A percentile compares a stretch with the other conserved stretches of the same genome.
Evolutionary conservation across 2,888 invertebrate genomes (phyloP).

Genomic region (Sesia apiformis): DNA sequence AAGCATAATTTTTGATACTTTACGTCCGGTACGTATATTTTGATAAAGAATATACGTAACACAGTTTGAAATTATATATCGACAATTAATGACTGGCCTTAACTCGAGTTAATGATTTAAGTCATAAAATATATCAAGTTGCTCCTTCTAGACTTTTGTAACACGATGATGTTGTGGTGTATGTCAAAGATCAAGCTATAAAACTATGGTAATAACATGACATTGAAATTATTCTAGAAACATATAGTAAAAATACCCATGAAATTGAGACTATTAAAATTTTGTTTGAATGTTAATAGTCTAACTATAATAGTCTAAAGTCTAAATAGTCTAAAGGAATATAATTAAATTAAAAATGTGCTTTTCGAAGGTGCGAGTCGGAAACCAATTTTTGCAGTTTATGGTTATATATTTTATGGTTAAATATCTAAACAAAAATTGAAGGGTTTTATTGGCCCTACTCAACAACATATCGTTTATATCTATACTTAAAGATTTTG

Average conservation of each 20-base stretch:
- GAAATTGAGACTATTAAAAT: neutral
- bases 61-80: neutral
- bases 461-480: too few relatives aligned
- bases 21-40: neutral
- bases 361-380: too few relatives aligned
- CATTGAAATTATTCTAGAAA: neutral
- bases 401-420: too few relatives aligned
- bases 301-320: too few relatives aligned
- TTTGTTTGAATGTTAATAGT: neutral
- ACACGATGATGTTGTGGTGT: neutral
- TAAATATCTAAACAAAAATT: too few relatives aligned
- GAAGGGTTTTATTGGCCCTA: too few relatives aligned
- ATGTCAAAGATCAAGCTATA: neutral
- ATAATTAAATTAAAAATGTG: too few relatives aligned
- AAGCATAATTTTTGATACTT: conserved; percentile 16
- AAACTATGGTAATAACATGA: neutral
- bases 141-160: neutral
- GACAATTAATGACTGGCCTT: neutral
- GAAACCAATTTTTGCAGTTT: too few relatives aligned
- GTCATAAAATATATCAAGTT: neutral
- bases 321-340: neutral
- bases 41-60: neutral
- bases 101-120: neutral
- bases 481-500: too few relatives aligned
- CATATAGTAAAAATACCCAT: neutral